Percentiles rank a stretch among this genome's conserved stretches.
phyloP scores from a whole-genome alignment of 2,113 vertebrate genomes.

The Microtus richardsoni region DNA sequence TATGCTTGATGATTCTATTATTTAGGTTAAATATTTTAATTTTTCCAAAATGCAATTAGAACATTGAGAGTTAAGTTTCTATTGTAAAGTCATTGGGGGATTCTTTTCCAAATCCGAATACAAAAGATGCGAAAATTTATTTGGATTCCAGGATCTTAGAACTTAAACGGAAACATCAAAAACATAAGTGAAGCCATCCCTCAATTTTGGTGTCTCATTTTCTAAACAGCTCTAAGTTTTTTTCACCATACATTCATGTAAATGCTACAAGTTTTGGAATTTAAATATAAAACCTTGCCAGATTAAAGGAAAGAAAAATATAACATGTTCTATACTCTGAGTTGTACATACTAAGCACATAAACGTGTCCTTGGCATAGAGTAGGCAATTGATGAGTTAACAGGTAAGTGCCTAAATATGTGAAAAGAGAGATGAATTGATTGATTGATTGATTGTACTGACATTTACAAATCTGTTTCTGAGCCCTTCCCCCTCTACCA shows the following conservation, averaged over 20 bases:
- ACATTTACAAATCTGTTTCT: neutral
- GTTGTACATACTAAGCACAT: neutral
- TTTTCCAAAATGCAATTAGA: neutral
- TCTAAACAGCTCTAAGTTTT: neutral
- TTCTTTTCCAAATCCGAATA: neutral
- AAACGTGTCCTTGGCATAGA: neutral
- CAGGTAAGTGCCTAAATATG: neutral
- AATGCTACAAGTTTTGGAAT: neutral
- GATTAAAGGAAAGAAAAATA: neutral
- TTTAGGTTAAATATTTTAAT: neutral
- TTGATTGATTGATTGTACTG: accelerated
- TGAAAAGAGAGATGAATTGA: neutral
- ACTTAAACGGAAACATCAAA: neutral
- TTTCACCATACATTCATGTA: neutral
- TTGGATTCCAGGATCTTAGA: neutral
- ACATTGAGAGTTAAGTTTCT: neutral
- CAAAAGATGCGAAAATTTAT: neutral
- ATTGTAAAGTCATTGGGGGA: neutral
- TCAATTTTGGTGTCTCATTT: neutral
- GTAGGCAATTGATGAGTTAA: neutral
- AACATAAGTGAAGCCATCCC: neutral
- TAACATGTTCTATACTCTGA: neutral
- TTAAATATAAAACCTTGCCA: neutral
- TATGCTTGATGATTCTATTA: neutral
- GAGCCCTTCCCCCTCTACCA: neutral